These are phyloP conservation scores for Sterna hirundo DNA, from an alignment of 2,113 vertebrate species.

Conservation along the genomic window DNA sequence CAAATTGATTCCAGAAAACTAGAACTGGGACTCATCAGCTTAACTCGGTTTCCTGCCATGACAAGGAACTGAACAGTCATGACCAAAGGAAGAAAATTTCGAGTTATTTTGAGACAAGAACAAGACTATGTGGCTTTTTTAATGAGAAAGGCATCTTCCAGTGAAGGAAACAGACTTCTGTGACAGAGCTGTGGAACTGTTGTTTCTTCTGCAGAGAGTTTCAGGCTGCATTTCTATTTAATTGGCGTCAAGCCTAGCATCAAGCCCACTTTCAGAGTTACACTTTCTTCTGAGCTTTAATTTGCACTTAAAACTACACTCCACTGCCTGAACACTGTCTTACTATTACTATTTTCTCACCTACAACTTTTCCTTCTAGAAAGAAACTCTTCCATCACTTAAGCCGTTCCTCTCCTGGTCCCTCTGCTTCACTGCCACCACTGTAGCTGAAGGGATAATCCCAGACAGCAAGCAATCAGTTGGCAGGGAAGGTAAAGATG, in stretches of 20 bases:
- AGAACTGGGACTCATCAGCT: neutral
- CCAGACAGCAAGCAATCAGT: neutral
- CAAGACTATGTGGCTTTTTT: slow-evolving; percentile 17
- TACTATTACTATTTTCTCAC: neutral
- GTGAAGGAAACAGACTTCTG: slow-evolving; percentile 15
- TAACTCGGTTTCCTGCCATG: neutral
- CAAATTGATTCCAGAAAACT: slow-evolving; percentile 11
- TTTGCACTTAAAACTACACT: neutral
- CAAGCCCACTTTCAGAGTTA: neutral
- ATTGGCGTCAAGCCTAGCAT: neutral
- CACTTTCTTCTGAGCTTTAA: slow-evolving; percentile 6
- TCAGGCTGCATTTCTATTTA: slow-evolving; percentile 41
- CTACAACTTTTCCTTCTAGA: neutral
- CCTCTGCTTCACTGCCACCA: neutral
- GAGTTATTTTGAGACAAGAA: slow-evolving; percentile 51
- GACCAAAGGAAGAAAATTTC: slow-evolving; percentile 34
- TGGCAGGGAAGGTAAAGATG: neutral
- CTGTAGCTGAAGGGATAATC: neutral
- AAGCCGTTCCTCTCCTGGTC: neutral
- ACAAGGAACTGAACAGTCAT: slow-evolving; percentile 4
- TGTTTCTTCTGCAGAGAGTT: neutral
- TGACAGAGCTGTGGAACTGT: neutral
- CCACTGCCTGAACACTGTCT: neutral
- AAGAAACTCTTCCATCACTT: neutral
- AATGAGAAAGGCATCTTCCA: slow-evolving; percentile 35